Evolutionary conservation across 2,888 invertebrate species (phyloP).

Genomic region (Aleiodes leptofemur): DNA sequence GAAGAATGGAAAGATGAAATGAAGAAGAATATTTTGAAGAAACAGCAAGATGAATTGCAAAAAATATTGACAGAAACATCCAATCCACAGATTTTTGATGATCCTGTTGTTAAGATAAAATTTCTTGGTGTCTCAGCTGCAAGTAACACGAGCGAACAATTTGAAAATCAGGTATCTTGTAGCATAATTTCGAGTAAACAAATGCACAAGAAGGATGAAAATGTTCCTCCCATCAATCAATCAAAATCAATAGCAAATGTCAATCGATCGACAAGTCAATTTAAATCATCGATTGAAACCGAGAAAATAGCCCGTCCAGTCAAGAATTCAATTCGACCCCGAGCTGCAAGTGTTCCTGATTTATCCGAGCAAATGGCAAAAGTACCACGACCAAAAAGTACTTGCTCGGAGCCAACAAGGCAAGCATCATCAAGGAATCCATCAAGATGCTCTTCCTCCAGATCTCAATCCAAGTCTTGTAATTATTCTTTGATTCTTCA

Average conservation of each 20-base stretch:
- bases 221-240: neutral
- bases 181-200: neutral
- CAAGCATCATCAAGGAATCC: slow-evolving; percentile 41
- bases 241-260: neutral
- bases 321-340: slow-evolving; percentile 8
- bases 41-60: slow-evolving; percentile 55
- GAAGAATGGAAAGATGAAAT: slow-evolving; percentile 70
- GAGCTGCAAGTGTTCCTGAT: slow-evolving; percentile 52
- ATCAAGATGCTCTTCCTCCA: slow-evolving; percentile 50
- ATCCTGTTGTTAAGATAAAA: slow-evolving; percentile 63
- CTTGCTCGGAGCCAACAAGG: slow-evolving; percentile 55
- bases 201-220: neutral
- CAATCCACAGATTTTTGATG: slow-evolving; percentile 25
- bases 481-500: slow-evolving; percentile 43
- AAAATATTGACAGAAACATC: slow-evolving; percentile 32
- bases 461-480: slow-evolving; percentile 65
- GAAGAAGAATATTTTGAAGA: slow-evolving; percentile 62
- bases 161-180: slow-evolving; percentile 19
- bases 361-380: slow-evolving; percentile 35
- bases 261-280: neutral
- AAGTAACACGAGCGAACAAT: slow-evolving; percentile 52
- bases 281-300: neutral
- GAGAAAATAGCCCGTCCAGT: neutral
- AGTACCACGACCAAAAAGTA: slow-evolving; percentile 52
- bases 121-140: slow-evolving; percentile 57